phyloP scores from a whole-genome alignment of 1,140 invertebrate genomes.

The Octopus bimaculoides region DNA sequence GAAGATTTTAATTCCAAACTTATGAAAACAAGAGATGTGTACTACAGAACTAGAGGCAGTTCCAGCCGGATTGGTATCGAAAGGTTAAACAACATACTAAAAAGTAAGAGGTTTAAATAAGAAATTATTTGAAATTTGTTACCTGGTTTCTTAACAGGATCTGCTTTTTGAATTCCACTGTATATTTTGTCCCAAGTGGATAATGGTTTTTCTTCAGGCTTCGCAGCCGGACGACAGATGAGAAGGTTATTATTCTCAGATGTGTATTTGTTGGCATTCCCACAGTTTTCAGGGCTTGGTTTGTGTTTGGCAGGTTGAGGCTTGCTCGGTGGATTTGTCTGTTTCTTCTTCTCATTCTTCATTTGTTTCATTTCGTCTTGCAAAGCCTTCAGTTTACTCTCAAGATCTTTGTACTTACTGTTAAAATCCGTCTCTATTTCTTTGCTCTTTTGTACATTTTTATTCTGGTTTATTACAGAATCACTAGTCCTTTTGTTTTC shows the following conservation, averaged over 20 bases:
- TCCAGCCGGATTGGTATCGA: not conserved
- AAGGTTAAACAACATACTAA: not conserved
- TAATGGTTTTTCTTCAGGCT: not conserved
- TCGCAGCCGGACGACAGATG: not conserved
- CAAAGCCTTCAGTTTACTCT: not conserved
- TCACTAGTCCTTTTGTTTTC: not conserved
- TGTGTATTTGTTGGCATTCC: not conserved
- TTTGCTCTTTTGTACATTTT: not conserved
- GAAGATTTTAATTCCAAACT: slow-evolving; percentile 1
- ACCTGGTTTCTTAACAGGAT: slow-evolving; percentile 14
- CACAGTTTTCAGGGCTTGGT: not conserved
- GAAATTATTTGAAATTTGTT: not conserved
- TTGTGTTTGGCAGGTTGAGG: not conserved
- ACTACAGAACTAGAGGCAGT: not conserved
- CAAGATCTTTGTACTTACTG: not conserved
- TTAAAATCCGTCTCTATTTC: not conserved
- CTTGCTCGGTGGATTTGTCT: not conserved
- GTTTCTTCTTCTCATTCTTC: not conserved
- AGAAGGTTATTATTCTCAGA: not conserved
- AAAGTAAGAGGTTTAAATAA: slow-evolving; percentile 9
- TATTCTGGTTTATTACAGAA: not conserved
- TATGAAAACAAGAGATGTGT: not conserved
- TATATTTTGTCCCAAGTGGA: slow-evolving; percentile 20
- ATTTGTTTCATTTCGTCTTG: not conserved
- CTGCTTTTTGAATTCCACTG: not conserved